These are phyloP conservation scores for Platycnemis pennipes DNA, from an alignment of 2,888 invertebrate species.

Conservation along the genomic window DNA sequence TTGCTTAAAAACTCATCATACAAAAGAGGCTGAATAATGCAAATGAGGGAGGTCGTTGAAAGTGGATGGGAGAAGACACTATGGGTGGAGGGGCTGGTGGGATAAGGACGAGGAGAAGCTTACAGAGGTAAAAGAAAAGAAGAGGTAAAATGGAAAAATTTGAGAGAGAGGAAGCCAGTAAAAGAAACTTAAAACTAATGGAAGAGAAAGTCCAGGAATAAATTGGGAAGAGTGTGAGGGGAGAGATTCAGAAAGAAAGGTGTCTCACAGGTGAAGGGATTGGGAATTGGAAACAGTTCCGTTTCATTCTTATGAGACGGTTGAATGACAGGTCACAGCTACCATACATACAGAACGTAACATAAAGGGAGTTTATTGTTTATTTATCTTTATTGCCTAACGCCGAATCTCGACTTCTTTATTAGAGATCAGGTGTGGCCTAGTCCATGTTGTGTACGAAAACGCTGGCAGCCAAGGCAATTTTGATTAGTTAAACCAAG, in stretches of 20 bases:
- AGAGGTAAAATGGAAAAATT: neutral
- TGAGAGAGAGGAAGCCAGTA: neutral
- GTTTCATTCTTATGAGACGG: too few relatives aligned
- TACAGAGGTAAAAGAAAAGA: neutral
- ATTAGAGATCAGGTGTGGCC: too few relatives aligned
- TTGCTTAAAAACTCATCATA: conserved; percentile 60
- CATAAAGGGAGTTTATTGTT: too few relatives aligned
- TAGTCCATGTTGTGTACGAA: too few relatives aligned
- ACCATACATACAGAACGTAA: too few relatives aligned
- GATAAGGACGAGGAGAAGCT: neutral
- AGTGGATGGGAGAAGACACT: neutral
- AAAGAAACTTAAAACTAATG: neutral
- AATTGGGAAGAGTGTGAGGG: neutral
- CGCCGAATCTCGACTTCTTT: too few relatives aligned
- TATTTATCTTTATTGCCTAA: too few relatives aligned
- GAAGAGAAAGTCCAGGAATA: neutral
- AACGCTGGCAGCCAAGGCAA: too few relatives aligned
- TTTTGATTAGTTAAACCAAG: too few relatives aligned
- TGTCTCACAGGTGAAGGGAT: neutral
- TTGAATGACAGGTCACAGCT: too few relatives aligned
- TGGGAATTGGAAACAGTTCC: too few relatives aligned
- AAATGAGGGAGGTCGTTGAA: conserved; percentile 33
- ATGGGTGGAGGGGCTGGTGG: neutral
- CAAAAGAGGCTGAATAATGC: conserved; percentile 62
- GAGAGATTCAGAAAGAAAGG: neutral